Percentiles rank a stretch among this genome's conserved stretches.
phyloP scores from a whole-genome alignment of 2,888 invertebrate genomes.

The Papilio demoleus region DNA sequence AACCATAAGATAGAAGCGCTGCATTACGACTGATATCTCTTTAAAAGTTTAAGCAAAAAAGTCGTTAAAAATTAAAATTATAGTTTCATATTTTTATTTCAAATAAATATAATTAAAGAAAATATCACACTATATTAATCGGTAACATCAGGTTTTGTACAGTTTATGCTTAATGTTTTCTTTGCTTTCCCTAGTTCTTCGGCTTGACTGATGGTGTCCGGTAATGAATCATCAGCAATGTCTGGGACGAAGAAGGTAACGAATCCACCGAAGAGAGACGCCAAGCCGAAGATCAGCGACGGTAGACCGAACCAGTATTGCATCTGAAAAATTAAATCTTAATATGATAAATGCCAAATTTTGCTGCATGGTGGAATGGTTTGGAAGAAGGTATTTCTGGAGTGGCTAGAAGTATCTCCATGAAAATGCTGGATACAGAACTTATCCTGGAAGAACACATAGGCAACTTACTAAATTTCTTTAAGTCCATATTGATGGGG shows the following conservation, averaged over 20 bases:
- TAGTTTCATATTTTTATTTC: too few species aligned
- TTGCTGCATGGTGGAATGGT: too few species aligned
- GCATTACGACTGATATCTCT: too few species aligned
- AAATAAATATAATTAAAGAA: neutral
- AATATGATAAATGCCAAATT: too few species aligned
- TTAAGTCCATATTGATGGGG: too few species aligned
- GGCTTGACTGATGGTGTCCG: slow-evolving; percentile 69
- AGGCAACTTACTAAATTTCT: too few species aligned
- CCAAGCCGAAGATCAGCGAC: slow-evolving; percentile 62
- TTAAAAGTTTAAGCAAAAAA: too few species aligned
- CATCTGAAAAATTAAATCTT: slow-evolving; percentile 54
- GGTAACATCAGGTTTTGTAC: neutral
- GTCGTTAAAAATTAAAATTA: too few species aligned
- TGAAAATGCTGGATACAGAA: too few species aligned
- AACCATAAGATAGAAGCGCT: too few species aligned
- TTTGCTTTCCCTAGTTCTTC: slow-evolving; percentile 58
- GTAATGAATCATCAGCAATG: slow-evolving; percentile 61
- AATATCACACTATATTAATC: neutral
- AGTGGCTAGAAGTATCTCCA: neutral
- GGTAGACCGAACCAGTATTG: slow-evolving; percentile 70
- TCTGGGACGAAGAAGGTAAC: slow-evolving; percentile 67
- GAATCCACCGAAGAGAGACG: slow-evolving; percentile 61
- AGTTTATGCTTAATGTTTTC: slow-evolving; percentile 32
- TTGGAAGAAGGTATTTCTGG: too few species aligned
- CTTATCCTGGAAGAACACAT: too few species aligned